phyloP scores from a whole-genome alignment of 2,797 vertebrate genomes.

The Oreortyx pictus region DNA sequence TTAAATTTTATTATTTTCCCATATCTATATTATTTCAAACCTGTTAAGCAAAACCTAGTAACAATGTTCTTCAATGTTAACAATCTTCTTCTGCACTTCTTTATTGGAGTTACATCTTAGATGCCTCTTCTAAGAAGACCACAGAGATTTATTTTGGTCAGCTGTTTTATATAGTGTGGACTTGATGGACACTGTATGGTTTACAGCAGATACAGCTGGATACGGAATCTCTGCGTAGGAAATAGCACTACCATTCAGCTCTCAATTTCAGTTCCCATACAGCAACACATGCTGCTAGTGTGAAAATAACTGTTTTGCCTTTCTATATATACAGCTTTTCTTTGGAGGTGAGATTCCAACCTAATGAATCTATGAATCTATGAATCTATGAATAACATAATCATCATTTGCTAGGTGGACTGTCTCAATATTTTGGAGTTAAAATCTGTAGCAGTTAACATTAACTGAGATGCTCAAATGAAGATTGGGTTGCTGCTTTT shows the following conservation, averaged over 20 bases:
- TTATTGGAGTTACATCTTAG: neutral
- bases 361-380: too few species aligned
- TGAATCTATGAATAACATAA: neutral
- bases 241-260: neutral
- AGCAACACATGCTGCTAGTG: neutral
- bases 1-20: neutral
- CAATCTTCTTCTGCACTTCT: neutral
- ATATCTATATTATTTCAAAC: neutral
- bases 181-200: neutral
- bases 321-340: neutral
- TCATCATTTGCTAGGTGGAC: neutral
- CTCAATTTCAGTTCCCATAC: neutral
- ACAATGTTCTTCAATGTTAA: too few species aligned
- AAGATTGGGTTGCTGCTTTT: neutral
- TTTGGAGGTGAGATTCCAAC: neutral
- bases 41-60: neutral
- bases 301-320: constrained; percentile 25
- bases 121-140: neutral
- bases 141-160: neutral
- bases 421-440: neutral
- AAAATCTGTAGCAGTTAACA: neutral
- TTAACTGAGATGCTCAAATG: neutral
- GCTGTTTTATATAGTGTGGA: neutral
- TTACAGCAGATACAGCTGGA: neutral
- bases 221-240: neutral